These are phyloP conservation scores for Enhydra lutris DNA, from an alignment of 2,113 vertebrate species.

Conservation along the genomic window DNA sequence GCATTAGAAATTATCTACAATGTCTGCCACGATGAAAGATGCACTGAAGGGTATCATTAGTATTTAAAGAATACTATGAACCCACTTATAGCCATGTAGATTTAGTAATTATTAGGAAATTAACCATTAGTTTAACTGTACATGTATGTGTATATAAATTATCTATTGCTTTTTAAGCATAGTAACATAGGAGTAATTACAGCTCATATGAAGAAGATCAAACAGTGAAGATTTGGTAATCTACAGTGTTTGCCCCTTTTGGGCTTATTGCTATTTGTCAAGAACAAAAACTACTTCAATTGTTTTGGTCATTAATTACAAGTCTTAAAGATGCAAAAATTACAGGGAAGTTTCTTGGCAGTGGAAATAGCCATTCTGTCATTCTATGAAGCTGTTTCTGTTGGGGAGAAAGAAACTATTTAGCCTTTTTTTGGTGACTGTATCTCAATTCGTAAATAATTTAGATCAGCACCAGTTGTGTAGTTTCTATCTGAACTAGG, in stretches of 20 bases:
- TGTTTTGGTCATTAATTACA: constrained; percentile 17
- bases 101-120: constrained; percentile 23
- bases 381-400: not conserved
- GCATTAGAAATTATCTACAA: not conserved
- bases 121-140: not conserved
- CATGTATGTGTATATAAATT: not conserved
- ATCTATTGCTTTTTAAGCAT: not conserved
- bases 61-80: not conserved
- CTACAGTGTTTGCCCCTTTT: not conserved
- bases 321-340: not conserved
- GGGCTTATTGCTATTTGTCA: constrained; percentile 18
- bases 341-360: not conserved
- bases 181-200: not conserved
- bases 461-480: not conserved
- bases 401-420: not conserved
- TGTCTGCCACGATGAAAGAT: not conserved
- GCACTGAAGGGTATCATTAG: not conserved
- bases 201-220: not conserved
- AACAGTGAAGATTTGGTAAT: not conserved
- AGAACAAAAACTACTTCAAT: not conserved
- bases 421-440: not conserved
- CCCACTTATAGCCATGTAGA: not conserved
- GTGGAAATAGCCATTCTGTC: not conserved
- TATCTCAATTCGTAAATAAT: not conserved
- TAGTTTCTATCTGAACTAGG: not conserved